Conservation (phyloP, 2,888 invertebrate species). For the Drosophila emarginata region DNA sequence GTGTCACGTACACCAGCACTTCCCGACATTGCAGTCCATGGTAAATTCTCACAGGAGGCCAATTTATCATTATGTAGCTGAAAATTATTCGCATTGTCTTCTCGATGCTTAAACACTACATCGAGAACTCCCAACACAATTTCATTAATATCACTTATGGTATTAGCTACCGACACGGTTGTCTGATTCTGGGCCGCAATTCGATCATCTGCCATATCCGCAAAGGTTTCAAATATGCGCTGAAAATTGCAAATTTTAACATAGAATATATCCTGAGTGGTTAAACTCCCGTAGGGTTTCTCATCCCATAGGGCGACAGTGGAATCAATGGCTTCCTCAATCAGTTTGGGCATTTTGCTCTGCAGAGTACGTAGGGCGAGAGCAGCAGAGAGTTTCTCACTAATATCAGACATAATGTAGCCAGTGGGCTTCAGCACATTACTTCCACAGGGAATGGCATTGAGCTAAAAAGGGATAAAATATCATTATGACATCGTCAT, state of each 20-base stretch:
- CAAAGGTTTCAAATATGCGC: constrained; percentile 86
- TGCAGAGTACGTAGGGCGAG: constrained; percentile 84
- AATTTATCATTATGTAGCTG: constrained; percentile 81
- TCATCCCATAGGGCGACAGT: constrained; percentile 83
- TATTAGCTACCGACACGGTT: constrained; percentile 83
- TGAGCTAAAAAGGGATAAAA: constrained; percentile 64
- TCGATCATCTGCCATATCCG: constrained; percentile 85
- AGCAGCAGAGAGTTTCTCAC: constrained; percentile 91
- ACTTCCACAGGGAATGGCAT: constrained; percentile 77
- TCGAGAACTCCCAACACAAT: constrained; percentile 85
- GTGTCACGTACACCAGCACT: constrained; percentile 83
- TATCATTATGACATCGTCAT: too few relatives aligned
- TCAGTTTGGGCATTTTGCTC: constrained; percentile 72
- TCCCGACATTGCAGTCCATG: constrained; percentile 89
- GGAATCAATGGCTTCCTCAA: constrained; percentile 85
- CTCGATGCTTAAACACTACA: constrained; percentile 86
- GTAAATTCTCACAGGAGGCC: constrained; percentile 85
- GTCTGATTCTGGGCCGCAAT: constrained; percentile 85
- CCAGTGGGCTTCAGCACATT: constrained; percentile 81
- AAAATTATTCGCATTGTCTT: constrained; percentile 84
- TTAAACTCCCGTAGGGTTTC: constrained; percentile 84
- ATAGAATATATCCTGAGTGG: constrained; percentile 89
- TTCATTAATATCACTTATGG: constrained; percentile 85
- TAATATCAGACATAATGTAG: constrained; percentile 87
- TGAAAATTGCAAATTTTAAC: constrained; percentile 87